Evolutionary conservation across 1,140 invertebrate genomes (phyloP).

Genomic region (Cydia strobilella): DNA sequence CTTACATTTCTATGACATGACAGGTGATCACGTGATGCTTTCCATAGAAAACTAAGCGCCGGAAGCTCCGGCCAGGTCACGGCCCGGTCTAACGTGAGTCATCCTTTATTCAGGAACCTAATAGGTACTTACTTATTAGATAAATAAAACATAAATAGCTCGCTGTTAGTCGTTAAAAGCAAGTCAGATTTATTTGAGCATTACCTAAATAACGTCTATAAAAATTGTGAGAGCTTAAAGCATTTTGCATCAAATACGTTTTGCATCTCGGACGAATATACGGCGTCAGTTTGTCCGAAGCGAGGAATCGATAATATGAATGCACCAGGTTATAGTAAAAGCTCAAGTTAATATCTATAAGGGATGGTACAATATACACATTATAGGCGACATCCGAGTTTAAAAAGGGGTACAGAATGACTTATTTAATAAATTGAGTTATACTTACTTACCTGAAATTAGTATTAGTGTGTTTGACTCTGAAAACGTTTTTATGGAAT

Average conservation of each 20-base stretch:
- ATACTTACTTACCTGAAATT: not conserved
- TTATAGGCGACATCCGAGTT: not conserved
- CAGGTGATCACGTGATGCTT: no score
- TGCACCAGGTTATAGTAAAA: slow-evolving; percentile 15
- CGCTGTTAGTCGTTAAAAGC: not conserved
- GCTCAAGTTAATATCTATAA: not conserved
- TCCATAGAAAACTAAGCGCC: no score
- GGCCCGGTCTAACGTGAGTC: no score
- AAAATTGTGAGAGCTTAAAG: slow-evolving; percentile 14
- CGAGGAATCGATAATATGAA: slow-evolving; percentile 28
- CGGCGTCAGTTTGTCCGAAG: slow-evolving; percentile 14
- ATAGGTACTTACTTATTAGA: not conserved
- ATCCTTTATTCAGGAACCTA: not conserved
- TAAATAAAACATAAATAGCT: not conserved
- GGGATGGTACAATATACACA: not conserved
- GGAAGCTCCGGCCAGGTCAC: no score
- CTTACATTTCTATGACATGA: no score
- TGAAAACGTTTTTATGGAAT: not conserved
- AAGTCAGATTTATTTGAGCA: not conserved
- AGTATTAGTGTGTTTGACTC: not conserved
- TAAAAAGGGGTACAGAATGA: not conserved
- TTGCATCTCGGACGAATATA: not conserved
- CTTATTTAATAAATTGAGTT: not conserved
- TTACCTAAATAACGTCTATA: not conserved
- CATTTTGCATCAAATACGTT: slow-evolving; percentile 19